Conservation (phyloP, 2,888 invertebrate species). For the Gnatocerus cornutus region DNA sequence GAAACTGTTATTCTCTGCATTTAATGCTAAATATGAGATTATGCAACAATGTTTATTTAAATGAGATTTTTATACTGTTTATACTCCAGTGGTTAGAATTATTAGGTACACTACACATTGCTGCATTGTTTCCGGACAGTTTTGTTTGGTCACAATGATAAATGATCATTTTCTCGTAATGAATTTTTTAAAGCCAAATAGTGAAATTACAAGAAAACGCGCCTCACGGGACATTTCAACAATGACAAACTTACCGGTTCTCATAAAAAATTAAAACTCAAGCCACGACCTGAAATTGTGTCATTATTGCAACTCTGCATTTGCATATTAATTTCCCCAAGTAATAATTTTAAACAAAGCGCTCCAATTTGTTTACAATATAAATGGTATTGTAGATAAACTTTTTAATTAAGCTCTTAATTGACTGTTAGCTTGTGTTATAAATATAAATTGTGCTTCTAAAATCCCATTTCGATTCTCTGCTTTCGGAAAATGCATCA, state of each 20-base stretch:
- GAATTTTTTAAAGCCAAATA: no score
- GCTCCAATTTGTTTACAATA: slow-evolving; percentile 21
- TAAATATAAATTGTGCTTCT: slow-evolving; percentile 6
- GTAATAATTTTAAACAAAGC: slow-evolving; percentile 31
- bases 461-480: slow-evolving; percentile 31
- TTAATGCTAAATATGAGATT: slow-evolving; percentile 6
- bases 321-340: slow-evolving; percentile 25
- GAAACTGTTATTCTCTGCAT: slow-evolving; percentile 3
- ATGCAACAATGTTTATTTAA: slow-evolving; percentile 2
- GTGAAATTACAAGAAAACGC: no score
- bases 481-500: slow-evolving; percentile 17
- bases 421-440: slow-evolving; percentile 17
- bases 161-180: no score
- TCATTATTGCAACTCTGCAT: slow-evolving; percentile 29
- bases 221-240: slow-evolving; percentile 3
- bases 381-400: slow-evolving; percentile 18
- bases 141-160: background rate
- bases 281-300: slow-evolving; percentile 4
- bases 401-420: slow-evolving; percentile 32
- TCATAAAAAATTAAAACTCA: slow-evolving; percentile 13
- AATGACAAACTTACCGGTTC: slow-evolving; percentile 5
- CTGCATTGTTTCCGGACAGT: background rate
- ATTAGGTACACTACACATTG: background rate
- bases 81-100: background rate
- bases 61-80: slow-evolving; percentile 2